Evolutionary conservation across 2,113 vertebrate genomes (phyloP).

Genomic region (Phyllopteryx taeniolatus): DNA sequence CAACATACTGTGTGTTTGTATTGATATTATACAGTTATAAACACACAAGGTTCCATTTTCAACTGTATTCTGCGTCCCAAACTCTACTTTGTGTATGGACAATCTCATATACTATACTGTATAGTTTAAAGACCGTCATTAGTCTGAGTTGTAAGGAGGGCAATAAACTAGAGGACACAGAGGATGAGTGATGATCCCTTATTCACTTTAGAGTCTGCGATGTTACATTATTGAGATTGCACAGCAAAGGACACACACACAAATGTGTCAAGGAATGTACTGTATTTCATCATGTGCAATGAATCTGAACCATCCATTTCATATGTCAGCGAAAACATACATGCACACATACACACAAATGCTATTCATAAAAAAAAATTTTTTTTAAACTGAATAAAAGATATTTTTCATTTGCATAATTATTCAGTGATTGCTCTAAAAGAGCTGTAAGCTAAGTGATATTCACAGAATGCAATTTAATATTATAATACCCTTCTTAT

Average conservation of each 20-base stretch:
- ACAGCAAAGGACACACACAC: conserved; percentile 24
- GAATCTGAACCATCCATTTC: conserved; percentile 2
- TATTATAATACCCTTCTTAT: not conserved
- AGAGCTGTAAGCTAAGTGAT: not conserved
- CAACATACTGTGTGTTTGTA: too few relatives aligned
- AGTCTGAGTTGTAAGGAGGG: conserved; percentile 27
- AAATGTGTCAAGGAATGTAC: conserved; percentile 22
- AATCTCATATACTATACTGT: conserved; percentile 30
- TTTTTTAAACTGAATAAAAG: not conserved
- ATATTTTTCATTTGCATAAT: not conserved
- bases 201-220: conserved; percentile 52
- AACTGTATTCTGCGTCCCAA: not conserved
- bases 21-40: too few relatives aligned
- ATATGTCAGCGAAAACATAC: not conserved
- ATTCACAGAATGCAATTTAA: not conserved
- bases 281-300: conserved; percentile 14
- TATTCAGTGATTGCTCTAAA: not conserved
- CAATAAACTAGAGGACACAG: conserved; percentile 31
- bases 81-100: not conserved
- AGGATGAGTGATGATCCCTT: conserved; percentile 8
- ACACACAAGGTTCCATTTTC: not conserved
- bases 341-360: not conserved
- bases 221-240: conserved; percentile 64
- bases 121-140: conserved; percentile 33
- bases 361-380: not conserved